Conservation (phyloP, 2,888 invertebrate genomes). For the Trichopria drosophilae region DNA sequence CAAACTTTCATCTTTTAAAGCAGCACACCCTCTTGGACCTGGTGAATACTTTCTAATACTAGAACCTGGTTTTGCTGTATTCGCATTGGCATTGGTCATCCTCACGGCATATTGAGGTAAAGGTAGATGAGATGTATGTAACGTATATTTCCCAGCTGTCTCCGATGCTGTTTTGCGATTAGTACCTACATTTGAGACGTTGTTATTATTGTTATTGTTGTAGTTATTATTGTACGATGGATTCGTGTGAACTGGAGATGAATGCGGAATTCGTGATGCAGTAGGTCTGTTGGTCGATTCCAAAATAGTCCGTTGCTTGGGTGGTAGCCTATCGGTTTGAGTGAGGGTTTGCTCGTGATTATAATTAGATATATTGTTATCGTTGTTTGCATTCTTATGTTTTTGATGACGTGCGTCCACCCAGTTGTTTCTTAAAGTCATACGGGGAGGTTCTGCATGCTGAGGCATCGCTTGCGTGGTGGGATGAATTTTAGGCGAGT, state of each 20-base stretch:
- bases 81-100: constrained; percentile 66
- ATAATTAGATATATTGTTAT: too few species aligned
- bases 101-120: constrained; percentile 71
- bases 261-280: neutral
- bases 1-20: constrained; percentile 64
- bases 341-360: too few species aligned
- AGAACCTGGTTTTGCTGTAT: constrained; percentile 72
- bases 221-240: neutral
- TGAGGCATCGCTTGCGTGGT: neutral
- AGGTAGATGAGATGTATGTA: constrained; percentile 75
- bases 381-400: too few species aligned
- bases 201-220: constrained; percentile 1
- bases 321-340: too few species aligned
- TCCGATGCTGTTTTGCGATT: neutral
- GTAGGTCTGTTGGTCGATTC: constrained; percentile 8
- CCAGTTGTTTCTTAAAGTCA: too few species aligned
- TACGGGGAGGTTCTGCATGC: too few species aligned
- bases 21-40: constrained; percentile 61
- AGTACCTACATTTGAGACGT: neutral
- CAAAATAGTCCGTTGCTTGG: constrained; percentile 71
- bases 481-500: constrained; percentile 53
- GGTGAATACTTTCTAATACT: constrained; percentile 67
- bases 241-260: neutral
- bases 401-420: too few species aligned
- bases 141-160: constrained; percentile 64